Evolutionary conservation across 1,140 invertebrate species (phyloP).

Genomic region (Tetramorium alpestre): DNA sequence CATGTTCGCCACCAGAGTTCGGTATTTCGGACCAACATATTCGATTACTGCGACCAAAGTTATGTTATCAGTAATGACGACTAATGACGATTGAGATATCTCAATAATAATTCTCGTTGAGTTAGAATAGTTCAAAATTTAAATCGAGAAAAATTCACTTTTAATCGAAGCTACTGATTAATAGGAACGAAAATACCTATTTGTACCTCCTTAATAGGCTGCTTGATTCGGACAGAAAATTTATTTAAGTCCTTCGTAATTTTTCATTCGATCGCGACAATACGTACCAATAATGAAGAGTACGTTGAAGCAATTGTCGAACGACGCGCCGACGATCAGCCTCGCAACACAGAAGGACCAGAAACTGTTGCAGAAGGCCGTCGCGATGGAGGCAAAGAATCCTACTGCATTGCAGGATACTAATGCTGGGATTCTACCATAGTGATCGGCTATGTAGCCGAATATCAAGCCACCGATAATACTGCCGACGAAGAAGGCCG

Average conservation of each 20-base stretch:
- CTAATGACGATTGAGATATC: background rate
- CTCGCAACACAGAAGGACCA: conserved; percentile 91
- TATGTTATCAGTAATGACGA: background rate
- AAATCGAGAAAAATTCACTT: background rate
- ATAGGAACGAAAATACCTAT: conserved; percentile 19
- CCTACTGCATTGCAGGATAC: conserved; percentile 92
- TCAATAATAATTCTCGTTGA: background rate
- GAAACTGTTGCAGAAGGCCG: conserved; percentile 91
- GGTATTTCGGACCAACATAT: conserved; percentile 94
- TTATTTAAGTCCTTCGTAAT: background rate
- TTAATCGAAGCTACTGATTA: background rate
- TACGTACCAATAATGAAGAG: conserved; percentile 95
- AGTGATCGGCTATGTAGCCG: conserved; percentile 86
- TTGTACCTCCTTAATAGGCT: background rate
- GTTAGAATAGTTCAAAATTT: background rate
- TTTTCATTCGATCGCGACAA: background rate
- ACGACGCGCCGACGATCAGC: conserved; percentile 93
- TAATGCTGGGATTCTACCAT: conserved; percentile 85
- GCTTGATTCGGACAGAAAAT: conserved; percentile 20
- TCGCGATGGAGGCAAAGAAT: conserved; percentile 91
- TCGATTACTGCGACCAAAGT: conserved; percentile 89
- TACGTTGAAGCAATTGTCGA: conserved; percentile 96
- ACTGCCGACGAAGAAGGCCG: conserved; percentile 87
- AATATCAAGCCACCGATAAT: conserved; percentile 86
- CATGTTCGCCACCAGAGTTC: conserved; percentile 95